Conservation (phyloP, 2,888 invertebrate genomes). For the Dryomyza anilis region DNA sequence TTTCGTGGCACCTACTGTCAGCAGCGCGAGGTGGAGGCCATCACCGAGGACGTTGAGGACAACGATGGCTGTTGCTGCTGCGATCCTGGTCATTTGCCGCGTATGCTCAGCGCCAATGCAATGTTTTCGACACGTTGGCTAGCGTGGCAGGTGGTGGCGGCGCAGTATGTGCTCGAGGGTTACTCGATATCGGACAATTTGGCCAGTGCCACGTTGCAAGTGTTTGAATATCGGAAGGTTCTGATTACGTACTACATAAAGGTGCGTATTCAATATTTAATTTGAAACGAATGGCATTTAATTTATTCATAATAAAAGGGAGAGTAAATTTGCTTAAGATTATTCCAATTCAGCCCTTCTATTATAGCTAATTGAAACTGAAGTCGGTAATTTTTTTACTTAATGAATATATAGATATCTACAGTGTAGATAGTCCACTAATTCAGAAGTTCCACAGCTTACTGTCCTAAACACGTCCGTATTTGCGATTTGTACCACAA, state of each 20-base stretch:
- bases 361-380: too few species aligned
- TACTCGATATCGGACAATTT: conserved; percentile 98
- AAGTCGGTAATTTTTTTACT: too few species aligned
- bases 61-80: conserved; percentile 95
- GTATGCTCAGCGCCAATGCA: conserved; percentile 92
- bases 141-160: conserved; percentile 95
- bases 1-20: conserved; percentile 99
- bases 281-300: neutral
- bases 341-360: too few species aligned
- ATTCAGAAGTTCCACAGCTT: too few species aligned
- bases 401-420: too few species aligned
- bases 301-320: neutral
- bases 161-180: conserved; percentile 97
- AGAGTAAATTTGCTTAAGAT: too few species aligned
- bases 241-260: conserved; percentile 97
- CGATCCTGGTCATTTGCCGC: conserved; percentile 85
- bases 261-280: conserved; percentile 62
- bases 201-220: conserved; percentile 95
- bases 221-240: conserved; percentile 95
- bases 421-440: too few species aligned
- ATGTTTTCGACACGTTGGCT: conserved; percentile 97
- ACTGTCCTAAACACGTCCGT: too few species aligned
- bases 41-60: conserved; percentile 92
- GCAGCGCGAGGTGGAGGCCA: conserved; percentile 97
- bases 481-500: too few species aligned